Base-by-base conservation (phyloP, 1,140 invertebrate species). In the Bombus confusus region DNA sequence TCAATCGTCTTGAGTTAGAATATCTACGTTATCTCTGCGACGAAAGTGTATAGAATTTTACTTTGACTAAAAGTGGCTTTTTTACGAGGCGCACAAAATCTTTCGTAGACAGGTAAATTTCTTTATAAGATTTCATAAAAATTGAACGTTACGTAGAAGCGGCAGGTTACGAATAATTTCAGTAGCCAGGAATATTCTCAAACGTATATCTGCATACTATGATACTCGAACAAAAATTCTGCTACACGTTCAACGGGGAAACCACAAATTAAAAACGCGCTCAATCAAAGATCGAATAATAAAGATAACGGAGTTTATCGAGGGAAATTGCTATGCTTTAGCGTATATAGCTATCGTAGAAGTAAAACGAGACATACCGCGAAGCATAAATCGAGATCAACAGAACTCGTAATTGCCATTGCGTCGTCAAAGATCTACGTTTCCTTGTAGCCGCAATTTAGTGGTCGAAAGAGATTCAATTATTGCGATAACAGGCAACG, bases 381-480 rank as follows among this genome's bases (percentile, higher is more conserved):
- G 25, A 43, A 39, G 9, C 80, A 37, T 80, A 88, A 90, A 77
- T 82, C 64, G 28, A 41, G 31, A 52, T 52, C 47, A 52, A 52
- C 47, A 52, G 47, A 52, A 22, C 43, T 34, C 52, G 78, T 83
- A 85, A 85, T 76, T 86, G 73, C 71, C 74, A 39, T 25, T 41
- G 18, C 47, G 66, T 71, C 85, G 64, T 71, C 74, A 59, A 62
- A 75, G 69, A 74, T 74, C 71, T 68, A 57, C 52, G 68, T 47
- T 85, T 81, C 74, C 76, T 34, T 41, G 59, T 52, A 72, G 31
- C 39, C 18, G 69, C 57, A 41, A 80, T 80, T 37, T 31, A 41
- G n/a, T n/a, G 62, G 43, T 81, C 62, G 84, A 43, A 52, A 52
- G 43, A 74, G 72, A 86, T 83, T 86, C 73, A 75, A 86, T 86